Evolutionary conservation across 2,113 vertebrate genomes (phyloP).

Genomic region (Ramphastos sulfuratus): DNA sequence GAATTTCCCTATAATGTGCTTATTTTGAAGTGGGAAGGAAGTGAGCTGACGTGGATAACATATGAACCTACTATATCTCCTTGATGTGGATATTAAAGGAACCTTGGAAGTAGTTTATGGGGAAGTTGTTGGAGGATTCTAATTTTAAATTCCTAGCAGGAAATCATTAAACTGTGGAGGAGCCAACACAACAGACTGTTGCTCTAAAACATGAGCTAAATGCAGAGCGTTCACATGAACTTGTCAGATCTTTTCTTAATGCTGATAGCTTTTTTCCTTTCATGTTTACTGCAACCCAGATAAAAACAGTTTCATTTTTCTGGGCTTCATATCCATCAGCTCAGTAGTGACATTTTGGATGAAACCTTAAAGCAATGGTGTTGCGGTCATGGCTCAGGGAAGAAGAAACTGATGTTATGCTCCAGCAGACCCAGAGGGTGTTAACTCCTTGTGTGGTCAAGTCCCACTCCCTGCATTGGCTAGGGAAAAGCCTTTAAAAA

Average conservation of each 20-base stretch:
- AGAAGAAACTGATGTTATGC: neutral
- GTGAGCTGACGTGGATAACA: slow-evolving; percentile 57
- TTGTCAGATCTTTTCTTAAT: slow-evolving; percentile 53
- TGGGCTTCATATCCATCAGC: neutral
- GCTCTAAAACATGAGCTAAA: slow-evolving; percentile 62
- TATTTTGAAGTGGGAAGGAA: slow-evolving; percentile 67
- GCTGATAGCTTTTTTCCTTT: neutral
- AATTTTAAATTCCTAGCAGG: slow-evolving; percentile 69
- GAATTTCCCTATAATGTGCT: slow-evolving; percentile 42
- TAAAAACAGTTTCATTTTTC: neutral
- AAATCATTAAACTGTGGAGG: slow-evolving; percentile 64
- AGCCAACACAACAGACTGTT: slow-evolving; percentile 67
- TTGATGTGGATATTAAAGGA: slow-evolving; percentile 73
- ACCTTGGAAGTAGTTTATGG: slow-evolving; percentile 66
- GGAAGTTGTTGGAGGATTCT: slow-evolving; percentile 70
- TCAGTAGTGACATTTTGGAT: neutral
- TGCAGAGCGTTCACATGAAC: slow-evolving; percentile 51
- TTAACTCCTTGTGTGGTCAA: neutral
- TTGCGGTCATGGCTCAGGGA: neutral
- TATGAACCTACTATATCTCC: slow-evolving; percentile 59
- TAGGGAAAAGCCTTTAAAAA: neutral
- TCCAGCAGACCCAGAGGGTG: neutral
- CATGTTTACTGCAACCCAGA: slow-evolving; percentile 55
- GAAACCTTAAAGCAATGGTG: neutral
- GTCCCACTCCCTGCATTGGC: neutral